Conservation (phyloP, 2,797 vertebrate species). For the Leuciscus waleckii region DNA sequence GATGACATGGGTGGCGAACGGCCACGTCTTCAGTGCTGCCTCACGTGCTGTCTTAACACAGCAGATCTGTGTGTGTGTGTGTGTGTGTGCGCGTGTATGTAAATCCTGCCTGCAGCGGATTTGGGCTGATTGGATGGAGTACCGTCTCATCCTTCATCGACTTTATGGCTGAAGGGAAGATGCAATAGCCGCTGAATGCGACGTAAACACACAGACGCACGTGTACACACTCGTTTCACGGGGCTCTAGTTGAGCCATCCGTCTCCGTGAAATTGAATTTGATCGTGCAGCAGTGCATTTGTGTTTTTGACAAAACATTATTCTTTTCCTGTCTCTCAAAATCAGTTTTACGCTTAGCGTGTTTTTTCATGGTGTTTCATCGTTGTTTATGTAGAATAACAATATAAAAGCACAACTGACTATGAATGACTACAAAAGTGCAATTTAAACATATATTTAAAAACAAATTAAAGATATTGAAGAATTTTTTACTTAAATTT, state of each 20-base stretch:
- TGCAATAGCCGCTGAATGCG: conserved; percentile 21
- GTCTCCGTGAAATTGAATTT: neutral
- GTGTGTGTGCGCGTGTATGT: conserved; percentile 38
- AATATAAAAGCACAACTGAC: neutral
- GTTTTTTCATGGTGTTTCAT: neutral
- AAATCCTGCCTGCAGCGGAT: conserved; percentile 63
- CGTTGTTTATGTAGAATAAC: neutral
- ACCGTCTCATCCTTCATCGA: conserved; percentile 64
- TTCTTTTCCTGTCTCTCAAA: neutral
- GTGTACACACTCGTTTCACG: conserved; percentile 15
- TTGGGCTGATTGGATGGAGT: conserved; percentile 69
- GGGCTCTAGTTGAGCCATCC: conserved; percentile 2
- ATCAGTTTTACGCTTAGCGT: neutral
- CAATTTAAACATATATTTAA: neutral
- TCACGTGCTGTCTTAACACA: conserved; percentile 6
- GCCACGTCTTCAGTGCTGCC: conserved; percentile 50
- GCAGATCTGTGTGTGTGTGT: conserved; percentile 21
- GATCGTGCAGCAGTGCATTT: neutral
- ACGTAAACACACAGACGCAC: conserved; percentile 50
- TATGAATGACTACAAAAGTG: neutral
- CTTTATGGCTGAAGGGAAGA: conserved; percentile 59
- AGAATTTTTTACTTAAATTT: no score
- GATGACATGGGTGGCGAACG: conserved; percentile 56
- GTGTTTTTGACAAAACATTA: conserved; percentile 16
- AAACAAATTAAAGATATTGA: neutral